phyloP scores from a whole-genome alignment of 2,888 invertebrate genomes.

The Phyllotreta cruciferae region DNA sequence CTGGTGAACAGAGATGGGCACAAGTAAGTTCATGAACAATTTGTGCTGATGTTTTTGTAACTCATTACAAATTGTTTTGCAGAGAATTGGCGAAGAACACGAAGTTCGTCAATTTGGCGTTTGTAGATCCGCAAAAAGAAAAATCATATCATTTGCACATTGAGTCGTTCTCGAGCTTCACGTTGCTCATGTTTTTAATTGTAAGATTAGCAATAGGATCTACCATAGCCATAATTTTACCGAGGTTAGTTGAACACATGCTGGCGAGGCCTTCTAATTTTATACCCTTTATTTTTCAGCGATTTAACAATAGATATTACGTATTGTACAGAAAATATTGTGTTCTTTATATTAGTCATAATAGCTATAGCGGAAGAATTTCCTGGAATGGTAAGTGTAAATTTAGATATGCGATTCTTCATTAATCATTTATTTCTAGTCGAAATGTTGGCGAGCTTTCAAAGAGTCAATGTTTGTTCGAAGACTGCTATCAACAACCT shows the following conservation, averaged over 20 bases:
- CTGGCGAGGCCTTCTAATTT: conserved; percentile 1
- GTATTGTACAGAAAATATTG: conserved; percentile 48
- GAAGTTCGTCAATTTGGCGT: conserved; percentile 69
- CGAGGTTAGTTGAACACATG: conserved; percentile 59
- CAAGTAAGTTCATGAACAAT: conserved; percentile 64
- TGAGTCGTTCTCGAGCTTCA: conserved; percentile 71
- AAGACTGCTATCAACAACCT: conserved; percentile 64
- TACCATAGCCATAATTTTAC: conserved; percentile 65
- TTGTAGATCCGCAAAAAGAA: conserved; percentile 72
- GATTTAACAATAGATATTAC: conserved; percentile 48
- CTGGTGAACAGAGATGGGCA: conserved; percentile 84
- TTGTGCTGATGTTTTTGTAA: not conserved
- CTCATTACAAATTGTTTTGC: conserved; percentile 36
- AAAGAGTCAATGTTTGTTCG: conserved; percentile 66
- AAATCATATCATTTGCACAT: conserved; percentile 70
- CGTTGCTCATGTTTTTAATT: conserved; percentile 69
- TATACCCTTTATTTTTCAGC: conserved; percentile 40
- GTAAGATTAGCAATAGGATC: conserved; percentile 65
- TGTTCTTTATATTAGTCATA: conserved; percentile 47
- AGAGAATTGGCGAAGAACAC: conserved; percentile 74
- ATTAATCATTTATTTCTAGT: conserved; percentile 53
- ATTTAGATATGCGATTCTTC: conserved; percentile 1
- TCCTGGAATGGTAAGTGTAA: conserved; percentile 45
- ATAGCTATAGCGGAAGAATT: conserved; percentile 49
- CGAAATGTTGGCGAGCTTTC: conserved; percentile 64